Evolutionary conservation across 2,797 vertebrate species (phyloP).

Genomic region (Danio aesculapii): DNA sequence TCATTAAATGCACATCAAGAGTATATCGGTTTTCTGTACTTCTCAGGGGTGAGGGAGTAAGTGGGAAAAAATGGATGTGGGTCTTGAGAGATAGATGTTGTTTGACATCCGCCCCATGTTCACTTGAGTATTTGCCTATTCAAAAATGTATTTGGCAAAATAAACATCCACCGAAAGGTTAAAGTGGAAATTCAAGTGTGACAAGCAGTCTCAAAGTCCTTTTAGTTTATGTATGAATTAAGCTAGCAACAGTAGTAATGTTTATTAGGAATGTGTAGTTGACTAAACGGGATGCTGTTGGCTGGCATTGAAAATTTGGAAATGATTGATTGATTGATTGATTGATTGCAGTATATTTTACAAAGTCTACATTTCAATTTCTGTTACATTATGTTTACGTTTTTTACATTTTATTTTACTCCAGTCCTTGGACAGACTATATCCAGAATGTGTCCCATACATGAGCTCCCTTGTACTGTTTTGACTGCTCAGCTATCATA

Average conservation of each 20-base stretch:
- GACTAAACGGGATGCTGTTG: no score
- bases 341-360: no score
- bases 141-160: not conserved
- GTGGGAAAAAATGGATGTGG: not conserved
- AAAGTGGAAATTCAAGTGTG: not conserved
- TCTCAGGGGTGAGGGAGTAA: not conserved
- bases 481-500: no score
- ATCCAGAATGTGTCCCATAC: no score
- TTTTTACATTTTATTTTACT: no score
- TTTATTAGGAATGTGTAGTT: no score
- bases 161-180: not conserved
- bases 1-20: constrained; percentile 29
- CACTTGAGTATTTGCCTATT: not conserved
- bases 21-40: constrained; percentile 12
- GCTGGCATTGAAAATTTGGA: no score
- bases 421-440: no score
- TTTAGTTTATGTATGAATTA: not conserved
- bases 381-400: no score
- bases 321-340: no score
- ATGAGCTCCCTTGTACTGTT: no score
- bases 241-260: not conserved
- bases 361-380: no score
- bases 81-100: not conserved
- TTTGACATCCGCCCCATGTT: not conserved
- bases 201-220: not conserved